These are phyloP conservation scores for Pipistrellus pygmaeus DNA, from an alignment of 2,797 vertebrate species.

Conservation along the genomic window DNA sequence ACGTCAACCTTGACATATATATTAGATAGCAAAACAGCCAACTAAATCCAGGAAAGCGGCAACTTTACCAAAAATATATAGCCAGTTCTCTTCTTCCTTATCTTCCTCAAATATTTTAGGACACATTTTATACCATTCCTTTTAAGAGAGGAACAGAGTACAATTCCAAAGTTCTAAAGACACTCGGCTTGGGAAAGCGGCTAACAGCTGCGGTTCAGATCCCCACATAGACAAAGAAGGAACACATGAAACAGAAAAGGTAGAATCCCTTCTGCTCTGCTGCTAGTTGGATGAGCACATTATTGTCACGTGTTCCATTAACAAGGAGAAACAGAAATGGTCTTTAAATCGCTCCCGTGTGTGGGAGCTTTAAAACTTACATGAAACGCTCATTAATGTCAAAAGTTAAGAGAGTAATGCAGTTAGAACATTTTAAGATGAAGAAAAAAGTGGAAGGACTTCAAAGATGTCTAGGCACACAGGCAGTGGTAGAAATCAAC, in stretches of 20 bases:
- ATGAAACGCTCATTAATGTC: not conserved
- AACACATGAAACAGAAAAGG: not conserved
- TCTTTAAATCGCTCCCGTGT: not conserved
- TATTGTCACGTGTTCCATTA: not conserved
- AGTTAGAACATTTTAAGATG: not conserved
- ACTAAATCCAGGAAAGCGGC: not conserved
- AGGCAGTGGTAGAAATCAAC: not conserved
- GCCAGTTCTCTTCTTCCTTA: not conserved
- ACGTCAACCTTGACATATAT: not conserved
- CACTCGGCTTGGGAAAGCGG: not conserved
- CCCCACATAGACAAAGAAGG: not conserved
- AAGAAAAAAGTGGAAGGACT: not conserved
- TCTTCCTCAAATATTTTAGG: not conserved
- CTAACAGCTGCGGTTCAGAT: not conserved
- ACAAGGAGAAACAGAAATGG: not conserved
- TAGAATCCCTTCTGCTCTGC: not conserved
- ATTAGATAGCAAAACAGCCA: not conserved
- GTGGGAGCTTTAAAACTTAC: not conserved
- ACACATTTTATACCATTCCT: not conserved
- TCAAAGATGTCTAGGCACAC: not conserved
- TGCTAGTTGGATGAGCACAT: not conserved
- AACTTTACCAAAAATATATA: not conserved
- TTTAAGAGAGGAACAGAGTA: not conserved
- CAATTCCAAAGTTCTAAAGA: not conserved
- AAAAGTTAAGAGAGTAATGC: constrained; percentile 19